Percentiles rank a stretch among this genome's conserved stretches.
phyloP scores from a whole-genome alignment of 2,797 vertebrate species.

The Cuniculus paca region DNA sequence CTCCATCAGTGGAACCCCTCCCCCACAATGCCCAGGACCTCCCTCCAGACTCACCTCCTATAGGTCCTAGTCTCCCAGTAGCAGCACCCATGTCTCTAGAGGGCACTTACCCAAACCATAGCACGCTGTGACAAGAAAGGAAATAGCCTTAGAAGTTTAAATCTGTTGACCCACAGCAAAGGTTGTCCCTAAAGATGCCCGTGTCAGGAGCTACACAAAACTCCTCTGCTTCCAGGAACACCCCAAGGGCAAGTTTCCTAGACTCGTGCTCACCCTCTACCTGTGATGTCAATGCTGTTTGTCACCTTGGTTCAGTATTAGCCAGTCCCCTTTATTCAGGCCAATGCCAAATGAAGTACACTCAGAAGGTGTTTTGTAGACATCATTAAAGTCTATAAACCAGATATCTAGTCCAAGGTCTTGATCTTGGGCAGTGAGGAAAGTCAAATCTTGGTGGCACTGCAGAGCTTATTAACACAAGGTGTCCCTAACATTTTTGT shows the following conservation, averaged over 20 bases:
- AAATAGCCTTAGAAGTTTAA: background rate
- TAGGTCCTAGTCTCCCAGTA: background rate
- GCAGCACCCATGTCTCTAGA: background rate
- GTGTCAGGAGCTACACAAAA: background rate
- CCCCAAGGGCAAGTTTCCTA: background rate
- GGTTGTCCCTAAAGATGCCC: background rate
- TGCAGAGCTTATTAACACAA: background rate
- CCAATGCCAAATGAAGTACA: background rate
- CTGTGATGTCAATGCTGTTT: background rate
- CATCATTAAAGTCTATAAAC: background rate
- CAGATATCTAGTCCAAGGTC: background rate
- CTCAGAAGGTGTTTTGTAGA: background rate
- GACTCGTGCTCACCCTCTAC: too few relatives aligned
- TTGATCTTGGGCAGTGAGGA: background rate
- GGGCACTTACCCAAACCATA: background rate
- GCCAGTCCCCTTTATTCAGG: background rate
- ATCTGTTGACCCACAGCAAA: background rate
- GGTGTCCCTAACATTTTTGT: background rate
- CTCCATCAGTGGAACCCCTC: background rate
- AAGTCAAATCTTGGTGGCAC: background rate
- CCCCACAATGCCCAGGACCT: background rate
- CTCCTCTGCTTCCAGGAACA: background rate
- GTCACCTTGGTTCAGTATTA: background rate
- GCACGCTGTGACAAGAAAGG: background rate
- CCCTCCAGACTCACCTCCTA: background rate